Evolutionary conservation across 2,113 vertebrate genomes (phyloP).

Genomic region (Crotophaga sulcirostris): DNA sequence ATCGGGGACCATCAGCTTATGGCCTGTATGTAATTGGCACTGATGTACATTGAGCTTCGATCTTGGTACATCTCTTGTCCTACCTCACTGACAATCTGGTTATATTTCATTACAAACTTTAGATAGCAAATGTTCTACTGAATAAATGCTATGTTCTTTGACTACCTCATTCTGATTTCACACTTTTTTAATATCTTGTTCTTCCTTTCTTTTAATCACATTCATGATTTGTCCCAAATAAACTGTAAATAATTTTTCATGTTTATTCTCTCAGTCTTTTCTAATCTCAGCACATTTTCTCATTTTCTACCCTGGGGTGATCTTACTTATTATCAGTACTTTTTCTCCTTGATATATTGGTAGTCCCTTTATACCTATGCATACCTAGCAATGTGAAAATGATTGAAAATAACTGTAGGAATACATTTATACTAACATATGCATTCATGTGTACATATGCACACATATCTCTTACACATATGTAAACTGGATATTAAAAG

Average conservation of each 20-base stretch:
- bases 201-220: not conserved
- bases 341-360: not conserved
- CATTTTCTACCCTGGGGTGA: not conserved
- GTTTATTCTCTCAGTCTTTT: not conserved
- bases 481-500: not conserved
- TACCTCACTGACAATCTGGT: not conserved
- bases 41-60: not conserved
- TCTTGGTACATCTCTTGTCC: not conserved
- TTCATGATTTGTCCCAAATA: not conserved
- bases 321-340: not conserved
- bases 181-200: not conserved
- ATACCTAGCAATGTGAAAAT: not conserved
- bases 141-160: not conserved
- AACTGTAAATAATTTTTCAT: not conserved
- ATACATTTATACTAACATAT: not conserved
- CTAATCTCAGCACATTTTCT: not conserved
- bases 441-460: not conserved
- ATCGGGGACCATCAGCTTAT: not conserved
- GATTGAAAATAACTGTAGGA: not conserved
- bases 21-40: not conserved
- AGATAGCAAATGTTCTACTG: not conserved
- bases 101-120: not conserved
- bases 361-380: not conserved
- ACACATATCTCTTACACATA: not conserved
- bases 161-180: not conserved